phyloP scores from a whole-genome alignment of 2,888 invertebrate genomes.

The Pachliopta kotzebuea region DNA sequence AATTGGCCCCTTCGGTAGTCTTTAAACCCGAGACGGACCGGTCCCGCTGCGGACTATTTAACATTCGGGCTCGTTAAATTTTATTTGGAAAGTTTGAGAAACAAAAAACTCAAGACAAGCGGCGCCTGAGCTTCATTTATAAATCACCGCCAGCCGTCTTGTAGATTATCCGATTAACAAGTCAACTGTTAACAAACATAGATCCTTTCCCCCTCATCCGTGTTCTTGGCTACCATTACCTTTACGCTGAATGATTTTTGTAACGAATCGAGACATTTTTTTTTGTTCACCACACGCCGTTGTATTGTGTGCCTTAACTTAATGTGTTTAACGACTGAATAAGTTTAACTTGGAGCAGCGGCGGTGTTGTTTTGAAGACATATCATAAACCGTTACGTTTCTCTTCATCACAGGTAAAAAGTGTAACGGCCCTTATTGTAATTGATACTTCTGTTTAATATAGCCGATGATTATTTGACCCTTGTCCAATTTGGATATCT shows the following conservation, averaged over 20 bases:
- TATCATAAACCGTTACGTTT: conserved; percentile 40
- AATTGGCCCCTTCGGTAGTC: conserved; percentile 24
- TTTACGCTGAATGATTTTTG: conserved; percentile 55
- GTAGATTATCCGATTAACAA: conserved; percentile 71
- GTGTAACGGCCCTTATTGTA: conserved; percentile 47
- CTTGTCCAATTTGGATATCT: conserved; percentile 7
- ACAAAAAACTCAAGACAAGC: conserved; percentile 44
- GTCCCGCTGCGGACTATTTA: conserved; percentile 26
- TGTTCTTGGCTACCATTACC: conserved; percentile 56
- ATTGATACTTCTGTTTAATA: conserved; percentile 46
- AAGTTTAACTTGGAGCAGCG: conserved; percentile 1
- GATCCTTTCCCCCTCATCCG: conserved; percentile 44
- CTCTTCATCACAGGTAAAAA: conserved; percentile 44
- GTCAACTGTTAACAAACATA: conserved; percentile 61
- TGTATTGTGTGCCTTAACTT: conserved; percentile 13
- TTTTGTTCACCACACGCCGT: background rate
- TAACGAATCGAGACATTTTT: conserved; percentile 31
- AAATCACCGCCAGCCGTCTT: conserved; percentile 67
- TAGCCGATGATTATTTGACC: conserved; percentile 17
- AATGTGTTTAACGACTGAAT: background rate
- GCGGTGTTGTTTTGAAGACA: conserved; percentile 34
- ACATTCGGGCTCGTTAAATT: conserved; percentile 30
- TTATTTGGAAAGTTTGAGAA: conserved; percentile 52
- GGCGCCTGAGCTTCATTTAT: conserved; percentile 66
- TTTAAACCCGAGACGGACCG: conserved; percentile 15